Conservation (phyloP, 2,113 vertebrate genomes). For the Oophaga pumilio region DNA sequence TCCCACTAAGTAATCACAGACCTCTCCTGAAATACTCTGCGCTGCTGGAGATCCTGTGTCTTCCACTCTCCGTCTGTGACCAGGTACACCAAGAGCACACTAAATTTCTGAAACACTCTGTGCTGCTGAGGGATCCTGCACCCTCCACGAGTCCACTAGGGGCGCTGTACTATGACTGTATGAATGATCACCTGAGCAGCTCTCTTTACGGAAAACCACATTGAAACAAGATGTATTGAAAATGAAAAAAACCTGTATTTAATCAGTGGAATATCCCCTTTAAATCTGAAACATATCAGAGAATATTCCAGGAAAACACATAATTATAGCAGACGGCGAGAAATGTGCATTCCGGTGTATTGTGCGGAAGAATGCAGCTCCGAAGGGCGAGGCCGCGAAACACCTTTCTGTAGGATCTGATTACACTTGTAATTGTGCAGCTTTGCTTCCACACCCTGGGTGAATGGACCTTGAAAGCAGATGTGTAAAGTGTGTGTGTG, state of each 20-base stretch:
- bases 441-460: not conserved
- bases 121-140: not conserved
- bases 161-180: not conserved
- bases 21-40: not conserved
- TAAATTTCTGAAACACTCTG: not conserved
- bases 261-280: not conserved
- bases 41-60: no score
- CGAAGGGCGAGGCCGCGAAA: not conserved
- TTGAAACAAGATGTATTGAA: not conserved
- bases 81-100: no score
- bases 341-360: not conserved
- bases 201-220: not conserved
- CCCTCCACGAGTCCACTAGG: not conserved
- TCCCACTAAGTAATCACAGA: not conserved
- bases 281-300: not conserved
- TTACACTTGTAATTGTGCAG: constrained; percentile 22
- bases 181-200: not conserved
- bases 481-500: constrained; percentile 11
- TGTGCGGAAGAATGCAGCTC: constrained; percentile 22
- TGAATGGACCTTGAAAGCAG: constrained; percentile 3
- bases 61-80: no score
- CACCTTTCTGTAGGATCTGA: constrained; percentile 19
- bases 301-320: not conserved
- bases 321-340: not conserved
- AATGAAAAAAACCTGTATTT: not conserved